Percentiles rank a stretch among this genome's conserved stretches.
These are phyloP conservation scores for Haplotaxodon microlepis DNA, from an alignment of 2,113 vertebrate species.

Conservation along the genomic window DNA sequence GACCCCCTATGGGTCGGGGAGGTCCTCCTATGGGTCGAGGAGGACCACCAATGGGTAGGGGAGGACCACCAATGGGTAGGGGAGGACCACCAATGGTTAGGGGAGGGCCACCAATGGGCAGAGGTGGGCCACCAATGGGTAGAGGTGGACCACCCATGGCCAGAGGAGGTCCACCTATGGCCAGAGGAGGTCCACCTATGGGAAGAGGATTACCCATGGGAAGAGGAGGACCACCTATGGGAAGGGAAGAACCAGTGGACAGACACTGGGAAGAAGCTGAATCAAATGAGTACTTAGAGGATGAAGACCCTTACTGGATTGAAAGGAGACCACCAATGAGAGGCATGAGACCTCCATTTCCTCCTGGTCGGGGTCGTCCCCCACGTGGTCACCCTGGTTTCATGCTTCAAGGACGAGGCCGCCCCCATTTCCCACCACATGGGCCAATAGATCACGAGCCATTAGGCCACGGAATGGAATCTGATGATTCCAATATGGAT, in stretches of 20 bases:
- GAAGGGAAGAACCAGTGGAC: conserved; percentile 74
- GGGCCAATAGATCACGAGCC: conserved; percentile 48
- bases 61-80: conserved; percentile 63
- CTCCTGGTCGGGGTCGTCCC: conserved; percentile 56
- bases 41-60: conserved; percentile 30
- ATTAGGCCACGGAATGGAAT: conserved; percentile 25
- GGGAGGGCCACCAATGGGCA: conserved; percentile 20
- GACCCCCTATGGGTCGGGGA: conserved; percentile 47
- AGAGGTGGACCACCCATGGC: conserved; percentile 70
- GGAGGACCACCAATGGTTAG: conserved; percentile 38
- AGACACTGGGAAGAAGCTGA: conserved; percentile 81
- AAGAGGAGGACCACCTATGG: conserved; percentile 48
- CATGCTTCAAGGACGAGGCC: conserved; percentile 58
- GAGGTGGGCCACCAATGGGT: background rate
- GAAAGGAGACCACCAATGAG: conserved; percentile 77
- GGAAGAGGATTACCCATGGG: conserved; percentile 56
- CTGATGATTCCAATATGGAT: conserved; percentile 47
- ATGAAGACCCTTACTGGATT: conserved; percentile 77
- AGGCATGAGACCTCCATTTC: conserved; percentile 68
- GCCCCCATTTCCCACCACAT: conserved; percentile 50
- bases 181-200: conserved; percentile 54
- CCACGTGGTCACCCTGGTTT: conserved; percentile 78
- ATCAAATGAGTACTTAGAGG: conserved; percentile 74
- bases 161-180: conserved; percentile 58
- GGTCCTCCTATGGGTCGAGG: conserved; percentile 54